Base-by-base conservation (phyloP, 2,113 vertebrate genomes). In the Channa maculata region DNA sequence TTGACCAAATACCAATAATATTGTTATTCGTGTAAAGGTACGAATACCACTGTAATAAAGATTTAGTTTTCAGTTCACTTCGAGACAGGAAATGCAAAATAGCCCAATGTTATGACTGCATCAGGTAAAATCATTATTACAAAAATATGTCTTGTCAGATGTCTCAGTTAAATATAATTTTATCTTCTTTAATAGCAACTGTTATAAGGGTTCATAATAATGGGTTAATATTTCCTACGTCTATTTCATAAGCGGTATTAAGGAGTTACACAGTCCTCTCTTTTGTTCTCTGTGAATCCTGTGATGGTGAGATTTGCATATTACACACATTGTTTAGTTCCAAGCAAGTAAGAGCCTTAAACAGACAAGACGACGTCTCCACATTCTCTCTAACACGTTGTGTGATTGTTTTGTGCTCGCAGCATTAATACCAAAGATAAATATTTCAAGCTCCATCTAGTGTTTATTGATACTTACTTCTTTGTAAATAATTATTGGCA, bases 361-460 rank as follows among this genome's bases (percentile, higher is more conserved):
- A 41, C 24, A 62, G 5, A 5, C 14, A 39, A 11, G 6, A 46
- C 8, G 4, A 11, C 9, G 4, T 54, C 3, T 67, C 14, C 24
- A 55, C 37, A 33, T 45, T 14, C 13, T 71, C 54, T 58, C 37
- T 15, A 7, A 62, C 3, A 46, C 43, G 33, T 11, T 64, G 11
- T 41, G 9, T 34, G 3, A 77, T 61, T n/a, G 48, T 49, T 70
- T 46, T 1, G 59, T 66, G 9, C 4, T 64, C 59, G 34, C 59
- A 2, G 24, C 58, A 15, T 43, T 34, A 45, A 78, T 61, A 63
- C 53, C 59, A 75, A 77, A 84, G n/a, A 73, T 4, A 3, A 50
- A 74, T 39, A 55, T 63, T 69, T 33, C 13, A 44, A 51, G 11
- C 8, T 45, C 12, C 15, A 8, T 63, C n/a, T 50, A 6, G 10